phyloP scores from a whole-genome alignment of 2,797 vertebrate genomes.

The Scolopax bukidnonensis region DNA sequence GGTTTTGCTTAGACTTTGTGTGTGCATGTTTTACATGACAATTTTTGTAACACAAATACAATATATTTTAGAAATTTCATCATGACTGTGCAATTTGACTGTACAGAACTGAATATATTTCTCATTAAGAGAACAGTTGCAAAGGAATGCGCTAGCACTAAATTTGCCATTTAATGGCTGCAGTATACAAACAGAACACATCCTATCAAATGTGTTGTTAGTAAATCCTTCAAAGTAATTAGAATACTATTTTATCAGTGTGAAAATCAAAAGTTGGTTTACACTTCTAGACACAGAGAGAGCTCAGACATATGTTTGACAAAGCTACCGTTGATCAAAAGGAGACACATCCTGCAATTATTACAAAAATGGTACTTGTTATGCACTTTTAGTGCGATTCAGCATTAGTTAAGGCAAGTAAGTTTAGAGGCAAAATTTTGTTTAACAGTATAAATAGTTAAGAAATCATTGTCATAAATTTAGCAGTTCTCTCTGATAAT shows the following conservation, averaged over 20 bases:
- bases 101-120: slow-evolving; percentile 22
- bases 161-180: neutral
- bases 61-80: slow-evolving; percentile 34
- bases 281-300: neutral
- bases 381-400: neutral
- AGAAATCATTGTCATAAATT: neutral
- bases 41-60: slow-evolving; percentile 62
- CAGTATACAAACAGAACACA: neutral
- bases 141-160: slow-evolving; percentile 30
- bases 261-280: neutral
- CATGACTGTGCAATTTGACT: slow-evolving; percentile 14
- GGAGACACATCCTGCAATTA: neutral
- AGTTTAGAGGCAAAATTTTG: neutral
- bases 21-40: slow-evolving; percentile 63
- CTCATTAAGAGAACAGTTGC: slow-evolving; percentile 29
- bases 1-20: slow-evolving; percentile 62
- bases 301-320: neutral
- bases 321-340: neutral
- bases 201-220: neutral
- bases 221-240: neutral
- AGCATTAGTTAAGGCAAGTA: neutral
- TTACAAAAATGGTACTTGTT: neutral
- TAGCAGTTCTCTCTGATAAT: neutral
- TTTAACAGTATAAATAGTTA: neutral
- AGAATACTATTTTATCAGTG: slow-evolving; percentile 14